Percentiles rank a stretch among this genome's conserved stretches.
phyloP scores from a whole-genome alignment of 2,797 vertebrate genomes.

The Arremon brunneinucha region DNA sequence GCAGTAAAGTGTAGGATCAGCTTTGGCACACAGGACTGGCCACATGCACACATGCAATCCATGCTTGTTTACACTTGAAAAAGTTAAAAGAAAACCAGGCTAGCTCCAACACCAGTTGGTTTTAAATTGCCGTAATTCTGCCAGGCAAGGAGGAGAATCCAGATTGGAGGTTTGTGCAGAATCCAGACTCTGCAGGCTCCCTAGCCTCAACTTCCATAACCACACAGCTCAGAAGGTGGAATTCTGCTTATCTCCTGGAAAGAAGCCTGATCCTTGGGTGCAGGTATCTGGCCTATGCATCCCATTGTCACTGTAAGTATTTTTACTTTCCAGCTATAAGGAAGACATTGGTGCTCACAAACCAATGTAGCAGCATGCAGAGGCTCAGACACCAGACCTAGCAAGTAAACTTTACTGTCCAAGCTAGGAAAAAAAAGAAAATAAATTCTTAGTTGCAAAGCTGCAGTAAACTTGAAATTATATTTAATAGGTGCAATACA shows the following conservation, averaged over 20 bases:
- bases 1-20: neutral
- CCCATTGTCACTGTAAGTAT: neutral
- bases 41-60: neutral
- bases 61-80: neutral
- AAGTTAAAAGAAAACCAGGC: neutral
- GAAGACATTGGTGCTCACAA: neutral
- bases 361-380: neutral
- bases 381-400: neutral
- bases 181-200: neutral
- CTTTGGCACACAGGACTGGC: fast-evolving
- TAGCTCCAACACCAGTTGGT: neutral
- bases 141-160: neutral
- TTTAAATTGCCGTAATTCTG: neutral
- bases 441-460: neutral
- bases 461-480: neutral
- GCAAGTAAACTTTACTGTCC: neutral
- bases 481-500: neutral
- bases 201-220: neutral
- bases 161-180: neutral
- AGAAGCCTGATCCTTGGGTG: neutral
- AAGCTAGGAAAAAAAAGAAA: neutral
- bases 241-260: neutral
- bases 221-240: neutral
- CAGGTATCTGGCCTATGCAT: neutral
- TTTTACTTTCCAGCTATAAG: neutral